These are phyloP conservation scores for Andrena chrysosceles DNA, from an alignment of 2,888 invertebrate species.

Conservation along the genomic window DNA sequence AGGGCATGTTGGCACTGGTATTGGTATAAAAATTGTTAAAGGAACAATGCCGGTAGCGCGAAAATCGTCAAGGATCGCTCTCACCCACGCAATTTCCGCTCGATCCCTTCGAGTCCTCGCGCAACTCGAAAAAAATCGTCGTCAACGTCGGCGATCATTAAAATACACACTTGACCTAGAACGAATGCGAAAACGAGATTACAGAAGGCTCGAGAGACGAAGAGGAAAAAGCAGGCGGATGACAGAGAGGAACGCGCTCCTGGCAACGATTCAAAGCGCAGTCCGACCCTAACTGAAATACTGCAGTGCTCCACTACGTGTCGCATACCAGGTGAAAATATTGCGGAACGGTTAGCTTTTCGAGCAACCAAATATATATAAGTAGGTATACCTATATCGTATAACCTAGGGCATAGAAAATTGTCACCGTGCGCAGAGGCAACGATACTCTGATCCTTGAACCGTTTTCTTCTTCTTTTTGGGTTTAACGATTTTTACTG, in stretches of 20 bases:
- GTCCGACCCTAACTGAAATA: conserved; percentile 76
- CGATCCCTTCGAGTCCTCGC: conserved; percentile 1
- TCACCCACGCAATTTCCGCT: background rate
- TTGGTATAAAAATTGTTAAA: background rate
- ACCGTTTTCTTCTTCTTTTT: background rate
- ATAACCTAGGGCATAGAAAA: conserved; percentile 10
- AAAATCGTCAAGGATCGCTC: background rate
- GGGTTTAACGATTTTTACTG: background rate
- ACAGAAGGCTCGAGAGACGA: conserved; percentile 39
- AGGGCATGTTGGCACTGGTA: background rate
- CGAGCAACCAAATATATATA: conserved; percentile 2
- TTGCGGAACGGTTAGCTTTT: conserved; percentile 48
- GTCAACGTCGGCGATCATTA: conserved; percentile 64
- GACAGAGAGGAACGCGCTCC: conserved; percentile 60
- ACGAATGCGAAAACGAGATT: conserved; percentile 41
- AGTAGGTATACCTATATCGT: conserved; percentile 17
- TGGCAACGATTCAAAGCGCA: conserved; percentile 79
- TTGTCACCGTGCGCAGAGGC: background rate
- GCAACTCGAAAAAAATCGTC: conserved; percentile 16
- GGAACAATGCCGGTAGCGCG: background rate
- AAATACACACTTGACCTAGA: conserved; percentile 78
- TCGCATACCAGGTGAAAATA: conserved; percentile 69
- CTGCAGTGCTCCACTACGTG: conserved; percentile 74
- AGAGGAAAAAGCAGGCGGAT: conserved; percentile 23
- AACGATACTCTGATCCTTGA: background rate